Percentiles rank a stretch among this genome's conserved stretches.
Conservation (phyloP, 2,888 invertebrate genomes). For the Cactoblastis cactorum region DNA sequence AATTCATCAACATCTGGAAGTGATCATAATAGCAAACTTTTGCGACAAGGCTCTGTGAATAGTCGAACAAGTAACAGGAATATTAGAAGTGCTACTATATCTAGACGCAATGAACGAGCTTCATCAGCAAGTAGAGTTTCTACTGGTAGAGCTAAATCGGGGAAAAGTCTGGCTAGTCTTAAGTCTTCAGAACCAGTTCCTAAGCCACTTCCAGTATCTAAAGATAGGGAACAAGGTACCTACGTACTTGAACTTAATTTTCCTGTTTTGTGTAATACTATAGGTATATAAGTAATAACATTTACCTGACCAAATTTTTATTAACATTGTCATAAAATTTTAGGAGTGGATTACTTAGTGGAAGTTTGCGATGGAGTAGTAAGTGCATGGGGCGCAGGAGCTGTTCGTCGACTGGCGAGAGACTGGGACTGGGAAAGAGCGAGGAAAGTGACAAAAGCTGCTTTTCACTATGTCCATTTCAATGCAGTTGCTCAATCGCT, state of each 20-base stretch:
- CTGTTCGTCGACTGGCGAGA: conserved; percentile 88
- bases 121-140: conserved; percentile 80
- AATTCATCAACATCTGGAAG: conserved; percentile 71
- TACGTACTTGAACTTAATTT: neutral
- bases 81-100: conserved; percentile 72
- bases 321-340: conserved; percentile 20
- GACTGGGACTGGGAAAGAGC: conserved; percentile 90
- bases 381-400: conserved; percentile 93
- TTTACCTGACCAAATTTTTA: neutral
- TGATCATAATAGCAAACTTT: conserved; percentile 59
- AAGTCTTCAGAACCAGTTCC: conserved; percentile 74
- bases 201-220: conserved; percentile 69
- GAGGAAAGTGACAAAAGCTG: conserved; percentile 87
- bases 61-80: conserved; percentile 58
- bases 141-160: conserved; percentile 81
- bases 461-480: conserved; percentile 93
- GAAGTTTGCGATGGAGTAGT: conserved; percentile 91
- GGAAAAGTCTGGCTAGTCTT: conserved; percentile 67
- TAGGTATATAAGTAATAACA: neutral
- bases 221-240: conserved; percentile 85
- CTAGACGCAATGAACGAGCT: conserved; percentile 63
- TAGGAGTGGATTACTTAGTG: conserved; percentile 92
- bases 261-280: too few species aligned
- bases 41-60: conserved; percentile 60
- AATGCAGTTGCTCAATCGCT: conserved; percentile 87